Evolutionary conservation across 2,113 vertebrate species (phyloP).

Genomic region (Haemorhous mexicanus): DNA sequence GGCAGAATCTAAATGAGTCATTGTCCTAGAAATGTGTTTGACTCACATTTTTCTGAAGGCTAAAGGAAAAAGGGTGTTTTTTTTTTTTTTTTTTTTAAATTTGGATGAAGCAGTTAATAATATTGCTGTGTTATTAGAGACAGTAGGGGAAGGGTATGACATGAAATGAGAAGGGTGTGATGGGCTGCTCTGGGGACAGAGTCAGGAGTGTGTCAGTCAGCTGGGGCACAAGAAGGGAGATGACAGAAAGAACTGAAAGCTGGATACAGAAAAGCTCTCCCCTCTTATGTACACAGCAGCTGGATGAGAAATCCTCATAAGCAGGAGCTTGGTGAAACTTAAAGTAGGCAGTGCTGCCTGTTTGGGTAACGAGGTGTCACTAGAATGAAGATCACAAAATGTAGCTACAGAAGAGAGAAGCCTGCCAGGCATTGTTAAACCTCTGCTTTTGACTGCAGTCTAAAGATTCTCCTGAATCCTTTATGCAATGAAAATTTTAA

Average conservation of each 20-base stretch:
- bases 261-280: background rate
- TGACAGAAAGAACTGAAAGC: background rate
- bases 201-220: background rate
- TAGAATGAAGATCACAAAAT: constrained; percentile 1
- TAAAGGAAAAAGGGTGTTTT: background rate
- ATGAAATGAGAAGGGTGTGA: background rate
- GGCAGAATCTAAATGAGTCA: background rate
- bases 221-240: background rate
- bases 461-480: background rate
- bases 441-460: background rate
- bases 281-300: background rate
- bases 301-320: background rate
- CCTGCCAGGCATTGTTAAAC: constrained; percentile 45
- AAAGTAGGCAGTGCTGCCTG: background rate
- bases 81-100: background rate
- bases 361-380: constrained; percentile 39
- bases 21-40: background rate
- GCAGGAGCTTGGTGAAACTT: background rate
- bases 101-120: background rate
- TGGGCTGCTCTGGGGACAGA: background rate
- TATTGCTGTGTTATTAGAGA: background rate
- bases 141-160: background rate
- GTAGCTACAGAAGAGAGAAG: constrained; percentile 7
- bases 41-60: background rate
- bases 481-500: constrained; percentile 3